Conservation (phyloP, 2,113 vertebrate species). For the Passer montanus region DNA sequence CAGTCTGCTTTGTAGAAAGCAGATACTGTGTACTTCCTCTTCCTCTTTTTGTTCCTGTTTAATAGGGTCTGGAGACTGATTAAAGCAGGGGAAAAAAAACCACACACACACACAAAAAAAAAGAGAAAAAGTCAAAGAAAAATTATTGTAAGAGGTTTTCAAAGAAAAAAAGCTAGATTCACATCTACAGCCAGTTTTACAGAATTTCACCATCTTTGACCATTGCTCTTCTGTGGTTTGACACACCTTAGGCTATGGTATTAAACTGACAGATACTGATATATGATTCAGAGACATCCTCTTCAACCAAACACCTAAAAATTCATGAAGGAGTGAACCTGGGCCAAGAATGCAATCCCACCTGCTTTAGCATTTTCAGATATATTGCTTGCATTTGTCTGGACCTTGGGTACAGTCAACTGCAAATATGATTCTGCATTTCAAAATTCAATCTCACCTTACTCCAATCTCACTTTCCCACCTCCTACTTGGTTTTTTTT, state of each 20-base stretch:
- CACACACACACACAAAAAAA: neutral
- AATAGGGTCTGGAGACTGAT: slow-evolving; percentile 7
- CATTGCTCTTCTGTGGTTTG: neutral
- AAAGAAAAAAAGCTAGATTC: neutral
- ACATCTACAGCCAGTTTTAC: neutral
- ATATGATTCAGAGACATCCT: neutral
- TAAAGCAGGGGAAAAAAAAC: neutral
- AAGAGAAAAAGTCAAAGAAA: neutral
- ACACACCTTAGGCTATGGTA: neutral
- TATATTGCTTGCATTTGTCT: neutral
- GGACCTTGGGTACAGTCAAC: neutral
- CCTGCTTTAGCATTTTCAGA: neutral
- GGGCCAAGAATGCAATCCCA: neutral
- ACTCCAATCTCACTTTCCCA: neutral
- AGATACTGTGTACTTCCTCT: slow-evolving; percentile 19
- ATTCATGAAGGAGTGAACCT: neutral
- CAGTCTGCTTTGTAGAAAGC: slow-evolving; percentile 47
- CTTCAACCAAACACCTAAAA: neutral
- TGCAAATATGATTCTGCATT: neutral
- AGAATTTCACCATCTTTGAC: neutral
- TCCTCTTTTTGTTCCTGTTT: slow-evolving; percentile 46
- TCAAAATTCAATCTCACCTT: neutral
- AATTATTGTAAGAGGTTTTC: neutral
- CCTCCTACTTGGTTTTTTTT: neutral
- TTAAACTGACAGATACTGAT: neutral